phyloP scores from a whole-genome alignment of 2,888 invertebrate species.

The Drosophila anomalipes region DNA sequence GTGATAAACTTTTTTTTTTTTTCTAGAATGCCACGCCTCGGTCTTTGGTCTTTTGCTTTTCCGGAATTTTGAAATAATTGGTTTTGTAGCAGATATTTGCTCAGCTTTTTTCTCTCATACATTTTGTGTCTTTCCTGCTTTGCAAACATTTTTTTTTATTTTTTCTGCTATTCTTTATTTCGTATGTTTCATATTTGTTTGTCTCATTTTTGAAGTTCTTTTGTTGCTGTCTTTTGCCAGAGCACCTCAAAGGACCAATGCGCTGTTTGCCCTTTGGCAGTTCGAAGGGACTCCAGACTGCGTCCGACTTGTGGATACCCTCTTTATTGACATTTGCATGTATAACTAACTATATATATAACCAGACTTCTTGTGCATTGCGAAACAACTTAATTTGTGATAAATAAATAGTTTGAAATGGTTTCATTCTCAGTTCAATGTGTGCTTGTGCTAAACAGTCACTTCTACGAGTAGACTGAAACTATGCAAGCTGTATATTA shows the following conservation, averaged over 20 bases:
- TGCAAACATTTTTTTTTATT: neutral
- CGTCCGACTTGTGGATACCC: constrained; percentile 24
- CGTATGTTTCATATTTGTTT: neutral
- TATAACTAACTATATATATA: neutral
- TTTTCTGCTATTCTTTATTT: constrained; percentile 13
- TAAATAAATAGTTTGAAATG: neutral
- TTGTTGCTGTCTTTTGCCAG: constrained; percentile 20
- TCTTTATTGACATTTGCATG: neutral
- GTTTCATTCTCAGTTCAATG: neutral
- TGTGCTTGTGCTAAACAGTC: neutral
- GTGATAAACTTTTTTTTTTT: neutral
- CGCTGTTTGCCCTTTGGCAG: constrained; percentile 7
- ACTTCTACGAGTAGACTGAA: too few species aligned
- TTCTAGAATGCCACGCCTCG: neutral
- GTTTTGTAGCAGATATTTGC: neutral
- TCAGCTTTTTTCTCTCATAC: neutral
- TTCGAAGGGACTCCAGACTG: neutral
- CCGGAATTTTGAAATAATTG: neutral
- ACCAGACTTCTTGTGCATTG: neutral
- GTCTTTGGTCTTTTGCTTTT: constrained; percentile 16
- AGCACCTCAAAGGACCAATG: constrained; percentile 25
- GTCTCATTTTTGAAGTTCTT: neutral
- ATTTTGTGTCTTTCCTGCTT: neutral
- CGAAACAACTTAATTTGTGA: neutral
- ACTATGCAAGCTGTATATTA: too few species aligned